Percentiles rank a stretch among this genome's conserved stretches.
Conservation (phyloP, 2,888 invertebrate genomes). For the Deroplatys truncata region DNA sequence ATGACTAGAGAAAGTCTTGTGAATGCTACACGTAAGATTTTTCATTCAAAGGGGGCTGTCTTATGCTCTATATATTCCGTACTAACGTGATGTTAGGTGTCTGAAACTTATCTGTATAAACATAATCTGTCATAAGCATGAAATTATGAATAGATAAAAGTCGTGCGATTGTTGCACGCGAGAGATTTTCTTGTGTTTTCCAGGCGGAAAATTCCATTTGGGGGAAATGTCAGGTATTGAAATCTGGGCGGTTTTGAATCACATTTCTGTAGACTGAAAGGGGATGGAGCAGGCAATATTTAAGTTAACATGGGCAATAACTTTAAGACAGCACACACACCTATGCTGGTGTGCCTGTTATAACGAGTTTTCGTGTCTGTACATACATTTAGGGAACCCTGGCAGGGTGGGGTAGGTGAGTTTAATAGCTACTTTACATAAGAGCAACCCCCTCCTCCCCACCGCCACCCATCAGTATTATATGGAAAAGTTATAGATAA, state of each 20-base stretch:
- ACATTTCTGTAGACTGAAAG: not conserved
- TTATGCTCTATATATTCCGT: no score
- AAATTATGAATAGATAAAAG: no score
- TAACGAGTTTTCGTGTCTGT: conserved; percentile 8
- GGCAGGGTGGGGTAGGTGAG: not conserved
- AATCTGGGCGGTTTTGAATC: not conserved
- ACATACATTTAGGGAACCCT: conserved; percentile 10
- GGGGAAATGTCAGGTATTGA: not conserved
- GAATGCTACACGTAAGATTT: no score
- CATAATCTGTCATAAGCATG: no score
- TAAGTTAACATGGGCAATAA: not conserved
- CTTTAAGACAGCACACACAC: conserved; percentile 6
- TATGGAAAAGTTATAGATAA: not conserved
- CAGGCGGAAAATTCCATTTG: no score
- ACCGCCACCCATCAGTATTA: not conserved
- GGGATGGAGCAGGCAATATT: not conserved
- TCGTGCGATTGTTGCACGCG: no score
- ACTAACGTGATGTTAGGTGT: no score
- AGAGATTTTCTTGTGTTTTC: no score
- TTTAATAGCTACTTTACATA: not conserved
- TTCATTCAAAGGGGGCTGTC: no score
- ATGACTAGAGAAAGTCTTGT: no score
- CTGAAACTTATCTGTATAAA: no score
- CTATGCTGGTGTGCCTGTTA: not conserved
- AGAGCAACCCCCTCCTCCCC: not conserved